Evolutionary conservation across 1,140 invertebrate species (phyloP), one percentile per base, ranked within the genome.

Genomic region (Drosophila seguyi): DNA sequence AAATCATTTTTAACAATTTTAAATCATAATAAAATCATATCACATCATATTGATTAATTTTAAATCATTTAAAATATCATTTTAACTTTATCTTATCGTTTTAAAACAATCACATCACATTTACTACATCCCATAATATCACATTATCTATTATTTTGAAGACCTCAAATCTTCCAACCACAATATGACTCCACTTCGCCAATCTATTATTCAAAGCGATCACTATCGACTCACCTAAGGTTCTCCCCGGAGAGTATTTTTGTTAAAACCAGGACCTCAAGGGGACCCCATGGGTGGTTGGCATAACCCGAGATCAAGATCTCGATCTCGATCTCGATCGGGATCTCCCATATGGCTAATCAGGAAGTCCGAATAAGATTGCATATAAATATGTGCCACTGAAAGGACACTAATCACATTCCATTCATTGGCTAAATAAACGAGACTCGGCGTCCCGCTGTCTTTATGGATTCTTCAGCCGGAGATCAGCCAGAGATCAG

Each of bases 401-500:
- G 41, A 27, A 58, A 39, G 69, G 68, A 58, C 44, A 36, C 69
- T 73, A 72, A 73, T 73, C 69, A 73, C 53, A 73, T 73, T 72
- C 44, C 69, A 73, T 72, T 72, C 68, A 72, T 34, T 34, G 27
- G 50, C 53, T 31, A 31, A 59, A 22, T 67, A 53, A 71, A 41
- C 36, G 20, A 38, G 2, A 4, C 20, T 38, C 42, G 68, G 50
- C 42, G n/a, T 50, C 69, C 69, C 69, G 69, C 69, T 73, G 69
- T 6, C 18, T 38, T 29, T 13, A 25, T 22, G 29, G n/a, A 57
- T 72, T 72, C 68, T 72, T 72, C 68, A 71, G 67, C 52, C 58
- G 66, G 48, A 72, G 68, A 73, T 72, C 66, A 72, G 36, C 75
- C 31, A 53, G 42, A 47, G 67, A 78, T 82, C 72, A 71, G 71